These are phyloP conservation scores for Lamprologus ornatipinnis DNA, from an alignment of 2,113 vertebrate genomes.

Conservation along the genomic window DNA sequence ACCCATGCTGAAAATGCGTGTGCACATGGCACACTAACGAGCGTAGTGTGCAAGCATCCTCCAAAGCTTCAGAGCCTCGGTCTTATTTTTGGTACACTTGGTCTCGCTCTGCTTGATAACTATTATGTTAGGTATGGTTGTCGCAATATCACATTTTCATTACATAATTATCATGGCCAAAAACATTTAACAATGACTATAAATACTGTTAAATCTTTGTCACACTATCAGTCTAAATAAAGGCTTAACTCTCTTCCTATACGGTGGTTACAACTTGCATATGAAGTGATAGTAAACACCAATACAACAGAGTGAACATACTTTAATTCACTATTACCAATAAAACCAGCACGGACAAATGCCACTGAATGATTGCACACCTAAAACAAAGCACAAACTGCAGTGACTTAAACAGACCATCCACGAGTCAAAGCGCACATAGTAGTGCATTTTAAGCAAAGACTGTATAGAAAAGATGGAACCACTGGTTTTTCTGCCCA, in stretches of 20 bases:
- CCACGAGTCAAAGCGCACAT: not conserved
- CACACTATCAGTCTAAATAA: not conserved
- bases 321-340: not conserved
- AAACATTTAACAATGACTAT: not conserved
- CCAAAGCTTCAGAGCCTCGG: not conserved
- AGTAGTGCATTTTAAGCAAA: not conserved
- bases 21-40: constrained; percentile 29
- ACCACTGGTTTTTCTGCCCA: not conserved
- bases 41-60: not conserved
- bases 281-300: not conserved
- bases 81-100: not conserved
- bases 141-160: not conserved
- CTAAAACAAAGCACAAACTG: not conserved
- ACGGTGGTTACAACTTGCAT: not conserved
- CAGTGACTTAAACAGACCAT: not conserved
- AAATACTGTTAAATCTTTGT: not conserved
- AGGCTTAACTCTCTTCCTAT: not conserved
- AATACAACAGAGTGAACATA: not conserved
- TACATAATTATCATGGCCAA: not conserved
- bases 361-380: not conserved
- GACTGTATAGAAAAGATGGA: not conserved
- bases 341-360: not conserved
- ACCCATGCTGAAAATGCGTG: constrained; percentile 28
- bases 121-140: not conserved
- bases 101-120: not conserved